Conservation (phyloP, 2,797 vertebrate species). For the Buphagus erythrorhynchus region DNA sequence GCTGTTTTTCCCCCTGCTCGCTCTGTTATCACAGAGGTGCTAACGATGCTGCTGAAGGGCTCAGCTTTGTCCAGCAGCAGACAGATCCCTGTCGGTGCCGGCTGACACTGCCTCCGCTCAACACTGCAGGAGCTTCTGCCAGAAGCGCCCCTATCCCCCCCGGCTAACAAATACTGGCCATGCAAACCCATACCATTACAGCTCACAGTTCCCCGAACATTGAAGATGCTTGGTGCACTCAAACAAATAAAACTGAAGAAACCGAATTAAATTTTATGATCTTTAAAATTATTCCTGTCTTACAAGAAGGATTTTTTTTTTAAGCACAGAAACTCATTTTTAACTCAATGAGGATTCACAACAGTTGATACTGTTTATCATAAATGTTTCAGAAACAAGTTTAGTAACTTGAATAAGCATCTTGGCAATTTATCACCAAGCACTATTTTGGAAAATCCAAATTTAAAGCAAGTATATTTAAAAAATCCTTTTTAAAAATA, state of each 20-base stretch:
- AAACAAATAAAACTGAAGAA: background rate
- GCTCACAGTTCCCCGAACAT: background rate
- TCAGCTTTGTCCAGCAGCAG: background rate
- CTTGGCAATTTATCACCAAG: background rate
- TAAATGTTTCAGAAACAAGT: slow-evolving; percentile 43
- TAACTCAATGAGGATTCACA: background rate
- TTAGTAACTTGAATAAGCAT: background rate
- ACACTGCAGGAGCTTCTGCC: background rate
- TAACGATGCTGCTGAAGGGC: background rate
- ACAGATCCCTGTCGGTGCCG: accelerated
- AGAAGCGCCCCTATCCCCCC: no score
- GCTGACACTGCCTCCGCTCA: background rate
- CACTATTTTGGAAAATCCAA: background rate
- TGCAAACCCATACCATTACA: background rate
- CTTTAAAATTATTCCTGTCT: background rate
- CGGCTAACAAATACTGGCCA: background rate
- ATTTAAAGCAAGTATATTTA: background rate
- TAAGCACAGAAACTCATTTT: background rate
- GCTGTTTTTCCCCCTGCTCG: no score
- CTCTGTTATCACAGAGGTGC: background rate
- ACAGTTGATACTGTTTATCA: background rate
- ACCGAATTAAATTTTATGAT: background rate
- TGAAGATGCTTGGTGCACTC: background rate
- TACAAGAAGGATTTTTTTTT: background rate
- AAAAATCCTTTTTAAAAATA: background rate